A percentile compares a stretch with the other conserved stretches of the same genome.
Conservation (phyloP, 2,888 invertebrate species). For the Melanchra persicariae region DNA sequence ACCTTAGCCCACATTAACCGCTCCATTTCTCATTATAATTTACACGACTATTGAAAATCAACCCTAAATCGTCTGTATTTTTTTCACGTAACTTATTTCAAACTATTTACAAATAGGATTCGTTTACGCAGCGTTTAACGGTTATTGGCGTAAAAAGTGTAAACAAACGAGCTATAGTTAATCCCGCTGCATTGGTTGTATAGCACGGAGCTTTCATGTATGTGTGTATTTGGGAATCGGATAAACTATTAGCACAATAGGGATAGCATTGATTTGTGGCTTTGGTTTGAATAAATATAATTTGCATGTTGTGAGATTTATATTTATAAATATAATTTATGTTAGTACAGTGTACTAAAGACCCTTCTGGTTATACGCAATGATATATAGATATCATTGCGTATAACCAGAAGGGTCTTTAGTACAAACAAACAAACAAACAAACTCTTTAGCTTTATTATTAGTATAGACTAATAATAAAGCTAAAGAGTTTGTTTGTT, state of each 20-base stretch:
- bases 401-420: too few relatives aligned
- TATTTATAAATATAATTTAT: too few relatives aligned
- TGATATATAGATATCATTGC: background rate
- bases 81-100: too few relatives aligned
- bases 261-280: constrained; percentile 33
- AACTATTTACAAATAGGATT: too few relatives aligned
- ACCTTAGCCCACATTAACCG: too few relatives aligned
- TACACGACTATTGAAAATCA: too few relatives aligned
- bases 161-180: constrained; percentile 35
- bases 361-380: background rate
- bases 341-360: background rate
- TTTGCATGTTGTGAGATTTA: background rate
- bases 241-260: constrained; percentile 26
- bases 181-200: constrained; percentile 32
- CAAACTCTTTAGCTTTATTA: too few relatives aligned
- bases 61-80: too few relatives aligned
- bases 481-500: too few relatives aligned
- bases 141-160: constrained; percentile 39
- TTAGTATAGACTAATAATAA: too few relatives aligned
- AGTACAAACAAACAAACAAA: too few relatives aligned
- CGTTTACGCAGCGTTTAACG: constrained; percentile 25
- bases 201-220: constrained; percentile 38
- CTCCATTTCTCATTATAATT: too few relatives aligned
- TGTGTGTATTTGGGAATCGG: background rate
- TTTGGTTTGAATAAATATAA: constrained; percentile 1